Conservation (phyloP, 2,113 vertebrate species). For the Oxyura jamaicensis region DNA sequence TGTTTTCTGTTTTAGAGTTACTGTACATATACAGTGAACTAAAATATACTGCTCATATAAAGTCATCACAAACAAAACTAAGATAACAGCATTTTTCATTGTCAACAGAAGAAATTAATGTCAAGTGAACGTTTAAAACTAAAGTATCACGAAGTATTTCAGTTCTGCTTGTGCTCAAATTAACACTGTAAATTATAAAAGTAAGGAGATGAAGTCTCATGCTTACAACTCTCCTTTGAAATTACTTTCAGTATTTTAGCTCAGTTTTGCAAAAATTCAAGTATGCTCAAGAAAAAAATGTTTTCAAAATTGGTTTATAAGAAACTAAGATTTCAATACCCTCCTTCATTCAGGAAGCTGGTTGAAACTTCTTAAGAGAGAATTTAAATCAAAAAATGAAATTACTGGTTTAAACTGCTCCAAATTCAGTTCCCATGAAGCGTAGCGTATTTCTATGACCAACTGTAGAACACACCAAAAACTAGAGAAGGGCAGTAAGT, state of each 20-base stretch:
- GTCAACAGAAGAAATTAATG: neutral
- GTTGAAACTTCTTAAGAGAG: neutral
- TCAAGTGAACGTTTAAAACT: neutral
- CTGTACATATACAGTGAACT: neutral
- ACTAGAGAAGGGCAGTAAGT: neutral
- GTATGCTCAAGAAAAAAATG: neutral
- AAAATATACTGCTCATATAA: too few relatives aligned
- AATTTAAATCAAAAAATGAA: neutral
- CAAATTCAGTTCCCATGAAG: neutral
- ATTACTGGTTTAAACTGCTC: neutral
- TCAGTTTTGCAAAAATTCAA: neutral
- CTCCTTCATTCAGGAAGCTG: neutral
- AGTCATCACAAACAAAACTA: neutral
- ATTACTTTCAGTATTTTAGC: neutral
- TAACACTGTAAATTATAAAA: neutral
- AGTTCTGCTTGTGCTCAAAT: neutral
- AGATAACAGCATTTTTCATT: neutral
- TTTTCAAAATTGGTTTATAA: neutral
- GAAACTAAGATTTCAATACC: neutral
- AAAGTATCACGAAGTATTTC: neutral
- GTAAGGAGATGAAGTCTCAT: neutral
- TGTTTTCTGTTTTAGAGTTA: neutral
- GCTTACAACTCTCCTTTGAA: neutral
- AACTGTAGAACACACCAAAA: neutral
- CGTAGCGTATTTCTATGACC: accelerated